Percentiles rank a stretch among this genome's conserved stretches.
phyloP scores from a whole-genome alignment of 1,140 invertebrate species.

The Euura lappo region DNA sequence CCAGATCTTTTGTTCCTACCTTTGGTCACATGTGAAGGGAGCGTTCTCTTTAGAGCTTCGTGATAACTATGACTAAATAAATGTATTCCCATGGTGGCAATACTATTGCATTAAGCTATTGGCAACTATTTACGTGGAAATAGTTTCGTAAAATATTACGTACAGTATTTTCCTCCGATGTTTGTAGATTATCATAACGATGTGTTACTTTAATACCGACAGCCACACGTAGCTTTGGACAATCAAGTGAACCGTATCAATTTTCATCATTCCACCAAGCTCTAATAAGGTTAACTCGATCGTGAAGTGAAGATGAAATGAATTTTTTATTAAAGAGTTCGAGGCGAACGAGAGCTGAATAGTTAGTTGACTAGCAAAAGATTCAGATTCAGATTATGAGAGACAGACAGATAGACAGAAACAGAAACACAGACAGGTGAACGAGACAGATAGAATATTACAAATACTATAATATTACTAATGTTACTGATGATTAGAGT shows the following conservation, averaged over 20 bases:
- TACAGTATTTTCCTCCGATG: too few species aligned
- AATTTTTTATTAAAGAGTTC: background rate
- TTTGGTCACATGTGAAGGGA: too few species aligned
- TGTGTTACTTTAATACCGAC: background rate
- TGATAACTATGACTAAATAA: too few species aligned
- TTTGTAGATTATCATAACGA: too few species aligned
- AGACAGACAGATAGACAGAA: constrained; percentile 32
- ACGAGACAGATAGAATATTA: constrained; percentile 36
- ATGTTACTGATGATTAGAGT: background rate
- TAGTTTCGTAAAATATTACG: too few species aligned
- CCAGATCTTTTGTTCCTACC: too few species aligned
- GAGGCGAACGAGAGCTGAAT: background rate
- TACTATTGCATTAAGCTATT: too few species aligned
- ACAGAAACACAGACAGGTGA: constrained; percentile 25
- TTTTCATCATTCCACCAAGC: background rate
- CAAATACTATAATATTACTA: background rate
- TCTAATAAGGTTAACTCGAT: background rate
- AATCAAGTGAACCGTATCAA: background rate
- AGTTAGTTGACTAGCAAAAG: background rate
- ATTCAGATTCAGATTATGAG: constrained; percentile 19
- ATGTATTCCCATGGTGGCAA: too few species aligned
- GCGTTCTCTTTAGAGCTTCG: too few species aligned
- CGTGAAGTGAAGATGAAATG: background rate
- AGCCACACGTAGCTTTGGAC: background rate
- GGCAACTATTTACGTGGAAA: too few species aligned